phyloP scores from a whole-genome alignment of 2,113 vertebrate genomes.

The Aramus guarauna region DNA sequence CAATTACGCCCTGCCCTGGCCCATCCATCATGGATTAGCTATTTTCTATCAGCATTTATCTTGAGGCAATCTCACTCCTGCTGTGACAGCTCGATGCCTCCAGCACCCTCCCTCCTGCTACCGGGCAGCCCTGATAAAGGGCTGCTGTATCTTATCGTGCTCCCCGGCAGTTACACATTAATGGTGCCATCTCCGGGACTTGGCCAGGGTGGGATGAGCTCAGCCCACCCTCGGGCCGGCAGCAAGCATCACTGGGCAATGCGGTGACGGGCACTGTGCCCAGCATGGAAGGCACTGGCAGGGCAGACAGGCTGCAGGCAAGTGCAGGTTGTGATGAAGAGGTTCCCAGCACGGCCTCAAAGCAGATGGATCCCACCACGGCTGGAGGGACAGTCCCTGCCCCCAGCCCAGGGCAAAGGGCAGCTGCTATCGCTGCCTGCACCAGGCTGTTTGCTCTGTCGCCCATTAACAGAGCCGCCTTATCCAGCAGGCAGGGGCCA shows the following conservation, averaged over 20 bases:
- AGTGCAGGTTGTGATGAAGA: background rate
- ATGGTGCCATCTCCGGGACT: background rate
- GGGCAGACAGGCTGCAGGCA: background rate
- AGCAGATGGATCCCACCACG: background rate
- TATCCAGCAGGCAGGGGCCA: background rate
- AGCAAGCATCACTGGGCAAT: background rate
- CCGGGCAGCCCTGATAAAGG: slow-evolving; percentile 41
- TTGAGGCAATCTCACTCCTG: background rate
- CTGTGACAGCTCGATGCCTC: background rate
- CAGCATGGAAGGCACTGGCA: rapidly evolving
- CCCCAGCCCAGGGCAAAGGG: slow-evolving; percentile 10
- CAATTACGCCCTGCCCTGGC: background rate
- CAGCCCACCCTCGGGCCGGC: background rate
- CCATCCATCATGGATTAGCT: slow-evolving; percentile 59
- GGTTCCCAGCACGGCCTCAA: background rate
- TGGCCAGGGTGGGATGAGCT: background rate
- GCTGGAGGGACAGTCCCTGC: background rate
- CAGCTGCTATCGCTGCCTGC: slow-evolving; percentile 1
- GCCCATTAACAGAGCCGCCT: slow-evolving; percentile 36
- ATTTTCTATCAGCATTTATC: slow-evolving; percentile 51
- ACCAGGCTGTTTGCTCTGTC: slow-evolving; percentile 16
- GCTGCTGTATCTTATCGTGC: slow-evolving; percentile 21
- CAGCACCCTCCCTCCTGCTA: slow-evolving; percentile 32
- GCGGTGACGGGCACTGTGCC: rapidly evolving
- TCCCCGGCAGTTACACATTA: slow-evolving; percentile 32